Base-by-base conservation (phyloP, 2,888 invertebrate genomes). In the Allygus modestus region DNA sequence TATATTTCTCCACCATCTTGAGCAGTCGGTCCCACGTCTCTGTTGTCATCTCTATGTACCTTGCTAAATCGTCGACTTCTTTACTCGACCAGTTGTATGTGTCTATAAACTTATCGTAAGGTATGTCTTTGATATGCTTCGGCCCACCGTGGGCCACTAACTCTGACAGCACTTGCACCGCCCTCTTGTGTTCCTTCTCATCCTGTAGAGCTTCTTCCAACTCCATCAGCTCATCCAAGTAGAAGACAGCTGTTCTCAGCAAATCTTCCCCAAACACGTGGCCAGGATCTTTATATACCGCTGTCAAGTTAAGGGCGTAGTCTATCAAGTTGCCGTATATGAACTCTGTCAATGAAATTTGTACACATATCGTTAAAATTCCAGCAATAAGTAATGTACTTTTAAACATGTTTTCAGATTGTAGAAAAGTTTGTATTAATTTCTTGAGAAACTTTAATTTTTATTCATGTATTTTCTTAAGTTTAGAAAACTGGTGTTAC, bases 31-130 rank as follows among this genome's bases (percentile, higher is more conserved):
- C 28, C 77, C 77, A 77, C 4, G 46, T 26, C 23, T 77, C 77
- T 0, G 77, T 41, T 5, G 51, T 77, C 51, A 77, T 46, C 17
- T 43, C 28, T 46, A 77, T 77, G 20, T 77, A 77, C 23, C 26
- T 77, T 11, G 46, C 77, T 15, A 77, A 51, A n/a, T 77, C 77
- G 46, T 77, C 77, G 2, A 77, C 28, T 77, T 43, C 51, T 43
- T 37, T 46, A 77, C 51, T 77, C n/a, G 77, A 41, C 77, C 77
- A 77, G 51, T 77, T 77, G 51, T 77, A 77, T 28, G 77, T 77
- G 37, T 77, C 77, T n/a, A 77, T 77, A 46, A 77, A 46, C 41
- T 46, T 43, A 15, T 5, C 46, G 23, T 77, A 77, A 43, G 77
- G 77, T 37, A 77, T 17, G n/a, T 51, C 9, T 26, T 46, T 51